phyloP scores from a whole-genome alignment of 2,113 vertebrate genomes.

The Rousettus leschenaultii region DNA sequence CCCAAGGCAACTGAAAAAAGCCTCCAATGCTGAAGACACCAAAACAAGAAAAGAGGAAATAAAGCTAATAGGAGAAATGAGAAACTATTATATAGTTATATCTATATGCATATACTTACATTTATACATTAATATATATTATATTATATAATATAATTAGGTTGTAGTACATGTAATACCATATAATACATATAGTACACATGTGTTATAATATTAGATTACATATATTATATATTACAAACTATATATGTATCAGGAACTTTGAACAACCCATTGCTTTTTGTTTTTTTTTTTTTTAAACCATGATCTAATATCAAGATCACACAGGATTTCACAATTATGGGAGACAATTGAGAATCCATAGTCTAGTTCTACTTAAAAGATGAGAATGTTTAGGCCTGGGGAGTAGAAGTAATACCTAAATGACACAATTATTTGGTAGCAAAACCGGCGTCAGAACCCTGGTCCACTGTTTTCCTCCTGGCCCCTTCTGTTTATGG shows the following conservation, averaged over 20 bases:
- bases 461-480: not conserved
- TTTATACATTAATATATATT: not conserved
- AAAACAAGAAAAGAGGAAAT: not conserved
- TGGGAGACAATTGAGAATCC: not conserved
- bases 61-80: not conserved
- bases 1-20: not conserved
- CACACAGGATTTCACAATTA: not conserved
- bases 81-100: not conserved
- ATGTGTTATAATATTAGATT: not conserved
- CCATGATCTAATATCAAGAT: not conserved
- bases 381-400: not conserved
- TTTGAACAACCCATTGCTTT: not conserved
- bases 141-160: not conserved
- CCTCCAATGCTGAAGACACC: not conserved
- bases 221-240: not conserved
- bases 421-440: not conserved
- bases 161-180: not conserved
- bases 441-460: not conserved
- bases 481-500: not conserved
- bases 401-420: not conserved
- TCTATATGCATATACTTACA: not conserved
- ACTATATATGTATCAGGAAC: not conserved
- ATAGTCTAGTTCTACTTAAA: not conserved
- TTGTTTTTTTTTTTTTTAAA: not conserved
- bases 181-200: not conserved